Evolutionary conservation across 2,797 vertebrate species (phyloP).

Genomic region (Poecile montanus): DNA sequence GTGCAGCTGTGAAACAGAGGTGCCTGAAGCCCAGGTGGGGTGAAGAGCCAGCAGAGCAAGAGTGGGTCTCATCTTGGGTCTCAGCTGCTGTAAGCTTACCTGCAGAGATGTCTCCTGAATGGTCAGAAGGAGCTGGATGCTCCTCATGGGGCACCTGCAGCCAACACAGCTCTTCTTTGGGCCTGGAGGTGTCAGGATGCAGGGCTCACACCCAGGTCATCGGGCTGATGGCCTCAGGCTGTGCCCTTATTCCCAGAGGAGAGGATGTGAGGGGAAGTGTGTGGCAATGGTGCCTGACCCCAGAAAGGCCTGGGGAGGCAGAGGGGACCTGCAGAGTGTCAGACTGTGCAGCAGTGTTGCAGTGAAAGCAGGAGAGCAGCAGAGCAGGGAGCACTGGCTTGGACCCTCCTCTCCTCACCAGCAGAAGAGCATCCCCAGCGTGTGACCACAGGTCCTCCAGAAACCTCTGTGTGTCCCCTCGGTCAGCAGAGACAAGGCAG

Average conservation of each 20-base stretch:
- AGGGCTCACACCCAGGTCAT: neutral
- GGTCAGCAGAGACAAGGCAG: neutral
- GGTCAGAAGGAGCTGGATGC: neutral
- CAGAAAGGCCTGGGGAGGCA: neutral
- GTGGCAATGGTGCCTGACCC: neutral
- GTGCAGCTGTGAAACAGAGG: neutral
- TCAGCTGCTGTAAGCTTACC: neutral
- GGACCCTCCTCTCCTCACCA: neutral
- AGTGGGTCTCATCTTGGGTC: neutral
- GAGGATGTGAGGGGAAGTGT: neutral
- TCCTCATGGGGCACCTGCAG: neutral
- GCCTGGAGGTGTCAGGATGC: neutral
- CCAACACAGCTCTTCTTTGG: neutral
- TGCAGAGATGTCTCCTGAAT: neutral
- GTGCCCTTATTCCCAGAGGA: neutral
- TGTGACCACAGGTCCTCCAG: accelerated
- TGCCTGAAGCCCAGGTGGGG: neutral
- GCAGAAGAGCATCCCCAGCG: neutral
- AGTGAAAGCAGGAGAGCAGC: neutral
- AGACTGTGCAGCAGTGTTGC: neutral
- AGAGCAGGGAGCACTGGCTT: neutral
- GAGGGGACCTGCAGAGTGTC: neutral
- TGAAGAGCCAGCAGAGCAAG: neutral
- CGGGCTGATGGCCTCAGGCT: neutral
- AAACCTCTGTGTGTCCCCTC: accelerated